Percentiles rank a stretch among this genome's conserved stretches.
Conservation (phyloP, 2,797 vertebrate genomes). For the Sebastes vulpes region DNA sequence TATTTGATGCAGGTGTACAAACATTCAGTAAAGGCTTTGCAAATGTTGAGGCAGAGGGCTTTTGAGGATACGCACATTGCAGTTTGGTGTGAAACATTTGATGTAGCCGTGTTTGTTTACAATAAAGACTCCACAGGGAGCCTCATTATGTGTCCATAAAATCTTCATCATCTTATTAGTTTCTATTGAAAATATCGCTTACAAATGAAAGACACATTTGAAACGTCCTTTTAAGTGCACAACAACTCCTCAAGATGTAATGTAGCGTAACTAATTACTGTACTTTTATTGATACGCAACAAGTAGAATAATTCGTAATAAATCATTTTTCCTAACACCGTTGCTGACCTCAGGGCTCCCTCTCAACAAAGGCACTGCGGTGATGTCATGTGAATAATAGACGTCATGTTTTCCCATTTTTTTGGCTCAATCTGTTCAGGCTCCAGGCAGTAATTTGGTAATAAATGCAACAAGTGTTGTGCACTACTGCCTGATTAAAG, state of each 20-base stretch:
- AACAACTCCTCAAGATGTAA: neutral
- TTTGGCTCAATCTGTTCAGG: slow-evolving; percentile 4
- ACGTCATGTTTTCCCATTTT: slow-evolving; percentile 27
- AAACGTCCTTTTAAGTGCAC: neutral
- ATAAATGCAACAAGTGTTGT: slow-evolving; percentile 30
- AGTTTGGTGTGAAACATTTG: neutral
- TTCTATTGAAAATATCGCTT: neutral
- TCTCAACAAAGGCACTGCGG: neutral
- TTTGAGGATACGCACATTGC: neutral
- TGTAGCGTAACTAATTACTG: neutral
- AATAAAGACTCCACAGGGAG: neutral
- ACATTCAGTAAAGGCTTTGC: slow-evolving; percentile 10
- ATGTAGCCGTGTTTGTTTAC: neutral
- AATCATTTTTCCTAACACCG: neutral
- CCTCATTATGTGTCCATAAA: neutral
- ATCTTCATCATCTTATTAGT: neutral
- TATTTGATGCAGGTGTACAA: slow-evolving; percentile 19
- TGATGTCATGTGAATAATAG: slow-evolving; percentile 40
- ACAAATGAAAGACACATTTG: neutral
- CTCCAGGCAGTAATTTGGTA: slow-evolving; percentile 34
- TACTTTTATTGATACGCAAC: neutral
- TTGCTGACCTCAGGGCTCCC: neutral
- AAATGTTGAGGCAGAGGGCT: neutral
- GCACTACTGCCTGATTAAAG: slow-evolving; percentile 40
- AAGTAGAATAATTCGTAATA: neutral